Evolutionary conservation across 2,888 invertebrate genomes (phyloP).

Genomic region (Drosophila melanosoma): DNA sequence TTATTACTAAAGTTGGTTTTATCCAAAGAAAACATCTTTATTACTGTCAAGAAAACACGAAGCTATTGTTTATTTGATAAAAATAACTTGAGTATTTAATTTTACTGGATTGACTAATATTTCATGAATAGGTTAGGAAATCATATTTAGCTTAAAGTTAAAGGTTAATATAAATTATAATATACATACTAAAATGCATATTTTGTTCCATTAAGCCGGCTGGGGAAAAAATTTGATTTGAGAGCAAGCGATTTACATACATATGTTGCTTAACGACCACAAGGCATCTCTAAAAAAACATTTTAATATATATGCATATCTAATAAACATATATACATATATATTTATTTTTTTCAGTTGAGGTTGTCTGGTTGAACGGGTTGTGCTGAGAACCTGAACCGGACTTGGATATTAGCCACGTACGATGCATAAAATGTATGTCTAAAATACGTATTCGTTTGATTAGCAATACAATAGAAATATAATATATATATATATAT

Average conservation of each 20-base stretch:
- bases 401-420: conserved; percentile 26
- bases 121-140: background rate
- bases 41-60: background rate
- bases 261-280: conserved; percentile 36
- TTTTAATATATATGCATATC: background rate
- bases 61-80: background rate
- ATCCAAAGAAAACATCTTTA: background rate
- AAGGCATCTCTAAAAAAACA: conserved; percentile 17
- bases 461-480: conserved; percentile 1
- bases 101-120: background rate
- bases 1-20: background rate
- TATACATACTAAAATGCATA: background rate
- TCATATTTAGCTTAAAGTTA: background rate
- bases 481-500: conserved; percentile 8
- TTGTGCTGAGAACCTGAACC: conserved; percentile 58
- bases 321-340: background rate
- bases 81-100: background rate
- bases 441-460: background rate
- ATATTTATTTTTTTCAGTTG: conserved; percentile 35
- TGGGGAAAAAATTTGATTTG: background rate
- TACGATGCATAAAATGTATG: conserved; percentile 13
- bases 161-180: background rate
- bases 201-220: conserved; percentile 11
- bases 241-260: conserved; percentile 1
- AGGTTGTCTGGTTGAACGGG: conserved; percentile 51